A percentile compares a stretch with the other conserved stretches of the same genome.
These are phyloP conservation scores for Pediacus dermestoides DNA, from an alignment of 2,888 invertebrate genomes.

Conservation along the genomic window DNA sequence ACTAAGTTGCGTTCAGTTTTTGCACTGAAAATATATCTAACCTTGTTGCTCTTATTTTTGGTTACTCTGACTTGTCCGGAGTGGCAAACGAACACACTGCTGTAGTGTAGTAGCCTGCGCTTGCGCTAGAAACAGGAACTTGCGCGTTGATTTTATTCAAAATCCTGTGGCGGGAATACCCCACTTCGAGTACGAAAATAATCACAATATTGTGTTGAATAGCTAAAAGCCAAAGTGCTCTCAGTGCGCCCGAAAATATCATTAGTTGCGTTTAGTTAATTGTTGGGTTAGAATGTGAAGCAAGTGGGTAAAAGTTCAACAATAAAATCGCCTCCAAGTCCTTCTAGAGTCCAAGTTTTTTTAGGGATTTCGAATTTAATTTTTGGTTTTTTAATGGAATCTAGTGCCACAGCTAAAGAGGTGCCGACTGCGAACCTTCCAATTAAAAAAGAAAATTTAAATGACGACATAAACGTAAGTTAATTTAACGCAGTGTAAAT, in stretches of 20 bases:
- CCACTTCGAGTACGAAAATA: constrained; percentile 46
- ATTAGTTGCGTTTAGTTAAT: constrained; percentile 1
- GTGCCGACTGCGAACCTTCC: constrained; percentile 32
- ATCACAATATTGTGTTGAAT: constrained; percentile 41
- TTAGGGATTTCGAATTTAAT: too few relatives aligned
- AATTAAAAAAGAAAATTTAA: constrained; percentile 66
- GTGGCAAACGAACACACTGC: too few relatives aligned
- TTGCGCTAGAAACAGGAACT: constrained; percentile 16
- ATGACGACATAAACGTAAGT: constrained; percentile 74
- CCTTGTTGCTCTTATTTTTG: too few relatives aligned
- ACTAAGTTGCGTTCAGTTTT: too few relatives aligned
- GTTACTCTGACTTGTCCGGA: too few relatives aligned
- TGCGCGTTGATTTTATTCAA: constrained; percentile 39
- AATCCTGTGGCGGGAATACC: constrained; percentile 43
- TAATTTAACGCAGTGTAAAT: not conserved
- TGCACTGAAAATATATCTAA: too few relatives aligned
- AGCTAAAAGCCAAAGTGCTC: constrained; percentile 30
- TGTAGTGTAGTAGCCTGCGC: too few relatives aligned
- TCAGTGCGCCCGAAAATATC: constrained; percentile 22
- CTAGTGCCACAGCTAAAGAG: constrained; percentile 28
- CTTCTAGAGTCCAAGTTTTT: too few relatives aligned
- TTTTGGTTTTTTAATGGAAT: constrained; percentile 45
- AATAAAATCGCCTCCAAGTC: too few relatives aligned
- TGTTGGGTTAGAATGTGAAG: too few relatives aligned
- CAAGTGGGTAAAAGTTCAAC: too few relatives aligned